These are phyloP conservation scores for Tinamus major DNA, from an alignment of 2,797 vertebrate species.

Conservation along the genomic window DNA sequence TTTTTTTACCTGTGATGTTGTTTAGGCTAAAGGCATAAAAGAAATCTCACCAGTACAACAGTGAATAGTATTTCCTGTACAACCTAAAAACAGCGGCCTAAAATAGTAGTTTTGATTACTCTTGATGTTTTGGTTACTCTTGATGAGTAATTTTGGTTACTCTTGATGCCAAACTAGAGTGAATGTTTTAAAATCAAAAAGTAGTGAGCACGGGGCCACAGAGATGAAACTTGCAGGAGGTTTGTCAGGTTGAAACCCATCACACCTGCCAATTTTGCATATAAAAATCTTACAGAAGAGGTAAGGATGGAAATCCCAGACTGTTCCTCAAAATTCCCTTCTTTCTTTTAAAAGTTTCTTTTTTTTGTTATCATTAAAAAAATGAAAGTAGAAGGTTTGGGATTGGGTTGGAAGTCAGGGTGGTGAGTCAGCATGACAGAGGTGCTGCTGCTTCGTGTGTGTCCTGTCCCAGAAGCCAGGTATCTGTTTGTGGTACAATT, in stretches of 20 bases:
- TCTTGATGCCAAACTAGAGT: not conserved
- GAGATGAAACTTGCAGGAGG: not conserved
- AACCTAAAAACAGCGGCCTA: not conserved
- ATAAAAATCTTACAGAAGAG: not conserved
- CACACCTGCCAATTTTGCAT: not conserved
- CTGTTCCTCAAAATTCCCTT: not conserved
- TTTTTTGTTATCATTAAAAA: not conserved
- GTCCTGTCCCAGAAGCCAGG: not conserved
- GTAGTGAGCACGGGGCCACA: accelerated
- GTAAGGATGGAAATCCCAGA: not conserved
- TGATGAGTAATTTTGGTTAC: not conserved
- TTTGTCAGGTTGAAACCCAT: not conserved
- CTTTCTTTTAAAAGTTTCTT: not conserved
- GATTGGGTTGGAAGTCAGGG: not conserved
- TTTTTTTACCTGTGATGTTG: not conserved
- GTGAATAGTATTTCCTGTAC: not conserved
- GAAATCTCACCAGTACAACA: not conserved
- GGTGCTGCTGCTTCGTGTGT: not conserved
- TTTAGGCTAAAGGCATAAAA: not conserved
- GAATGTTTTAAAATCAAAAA: not conserved
- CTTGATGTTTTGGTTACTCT: not conserved
- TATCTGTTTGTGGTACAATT: not conserved
- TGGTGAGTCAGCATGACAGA: not conserved
- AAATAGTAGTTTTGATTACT: not conserved
- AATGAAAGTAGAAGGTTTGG: not conserved